These are phyloP conservation scores for Dasypogon diadema DNA, from an alignment of 2,888 invertebrate species.

Conservation along the genomic window DNA sequence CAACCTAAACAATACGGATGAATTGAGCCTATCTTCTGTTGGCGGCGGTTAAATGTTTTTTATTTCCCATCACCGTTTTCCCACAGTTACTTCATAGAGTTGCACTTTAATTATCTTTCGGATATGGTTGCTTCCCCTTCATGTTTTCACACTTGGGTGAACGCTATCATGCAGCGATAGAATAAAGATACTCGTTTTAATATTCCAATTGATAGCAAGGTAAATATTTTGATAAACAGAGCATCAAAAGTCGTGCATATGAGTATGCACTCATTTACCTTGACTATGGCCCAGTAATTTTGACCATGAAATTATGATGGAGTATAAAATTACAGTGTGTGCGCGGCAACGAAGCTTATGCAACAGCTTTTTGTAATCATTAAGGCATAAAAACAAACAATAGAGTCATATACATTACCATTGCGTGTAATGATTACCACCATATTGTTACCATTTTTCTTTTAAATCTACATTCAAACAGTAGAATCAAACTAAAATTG, in stretches of 20 bases:
- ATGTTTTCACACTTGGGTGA: constrained; percentile 32
- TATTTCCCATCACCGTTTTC: constrained; percentile 15
- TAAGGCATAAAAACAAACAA: neutral
- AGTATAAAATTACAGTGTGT: neutral
- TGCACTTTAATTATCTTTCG: constrained; percentile 35
- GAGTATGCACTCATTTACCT: constrained; percentile 16
- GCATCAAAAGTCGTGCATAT: neutral
- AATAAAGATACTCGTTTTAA: constrained; percentile 22
- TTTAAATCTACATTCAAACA: too few relatives aligned
- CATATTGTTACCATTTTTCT: too few relatives aligned
- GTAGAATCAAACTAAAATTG: too few relatives aligned
- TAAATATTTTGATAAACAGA: constrained; percentile 32
- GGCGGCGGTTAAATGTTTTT: neutral
- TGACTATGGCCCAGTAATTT: constrained; percentile 34
- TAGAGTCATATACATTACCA: neutral
- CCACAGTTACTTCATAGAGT: constrained; percentile 29
- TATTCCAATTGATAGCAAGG: neutral
- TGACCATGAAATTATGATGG: constrained; percentile 7
- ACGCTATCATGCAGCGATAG: neutral
- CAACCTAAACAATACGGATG: neutral
- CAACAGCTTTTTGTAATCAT: too few relatives aligned
- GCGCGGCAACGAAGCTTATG: neutral
- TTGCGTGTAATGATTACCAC: too few relatives aligned
- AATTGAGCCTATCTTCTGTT: neutral
- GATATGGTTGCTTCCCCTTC: neutral